phyloP scores from a whole-genome alignment of 2,797 vertebrate species.

The Sebastes melanostomus region DNA sequence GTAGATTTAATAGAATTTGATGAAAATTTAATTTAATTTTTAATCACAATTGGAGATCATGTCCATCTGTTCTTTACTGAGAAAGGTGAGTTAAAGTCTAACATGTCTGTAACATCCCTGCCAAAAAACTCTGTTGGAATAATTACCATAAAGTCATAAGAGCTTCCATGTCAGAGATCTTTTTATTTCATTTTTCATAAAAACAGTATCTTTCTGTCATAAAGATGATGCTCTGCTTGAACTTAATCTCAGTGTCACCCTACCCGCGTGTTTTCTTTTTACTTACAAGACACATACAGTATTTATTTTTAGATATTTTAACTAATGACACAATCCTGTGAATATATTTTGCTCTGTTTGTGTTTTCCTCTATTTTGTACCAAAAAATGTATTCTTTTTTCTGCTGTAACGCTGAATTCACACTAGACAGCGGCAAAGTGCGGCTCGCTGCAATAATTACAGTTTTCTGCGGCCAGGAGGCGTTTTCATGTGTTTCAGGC shows the following conservation, averaged over 20 bases:
- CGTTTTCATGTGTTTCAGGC: no score
- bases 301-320: neutral
- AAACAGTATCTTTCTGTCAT: neutral
- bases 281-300: neutral
- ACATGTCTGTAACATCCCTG: neutral
- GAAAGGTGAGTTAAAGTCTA: neutral
- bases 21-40: neutral
- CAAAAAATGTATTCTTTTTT: neutral
- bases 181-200: neutral
- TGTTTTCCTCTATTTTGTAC: neutral
- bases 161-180: neutral
- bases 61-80: neutral
- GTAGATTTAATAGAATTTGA: neutral
- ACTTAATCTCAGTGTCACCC: neutral
- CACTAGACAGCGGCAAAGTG: rapidly evolving
- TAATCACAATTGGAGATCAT: neutral
- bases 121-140: neutral
- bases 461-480: no score
- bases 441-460: rapidly evolving
- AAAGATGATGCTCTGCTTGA: neutral
- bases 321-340: neutral
- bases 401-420: no score
- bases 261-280: neutral
- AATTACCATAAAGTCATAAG: neutral
- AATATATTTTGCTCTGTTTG: neutral